phyloP scores from a whole-genome alignment of 2,113 vertebrate species.

The Electrona antarctica region DNA sequence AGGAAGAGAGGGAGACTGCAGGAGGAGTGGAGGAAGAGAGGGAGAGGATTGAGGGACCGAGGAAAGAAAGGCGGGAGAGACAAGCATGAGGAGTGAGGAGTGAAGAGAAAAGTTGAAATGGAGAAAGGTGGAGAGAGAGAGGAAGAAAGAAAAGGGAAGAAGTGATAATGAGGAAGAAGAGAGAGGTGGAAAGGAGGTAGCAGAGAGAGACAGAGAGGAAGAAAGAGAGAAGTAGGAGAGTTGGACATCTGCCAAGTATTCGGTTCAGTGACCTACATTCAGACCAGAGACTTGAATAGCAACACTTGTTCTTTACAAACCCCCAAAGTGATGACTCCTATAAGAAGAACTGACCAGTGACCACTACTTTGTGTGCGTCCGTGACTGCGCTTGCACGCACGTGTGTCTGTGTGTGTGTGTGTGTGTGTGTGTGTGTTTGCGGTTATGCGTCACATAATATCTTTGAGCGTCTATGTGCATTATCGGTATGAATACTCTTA shows the following conservation, averaged over 20 bases:
- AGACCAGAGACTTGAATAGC: constrained; percentile 49
- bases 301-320: constrained; percentile 54
- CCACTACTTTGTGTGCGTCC: background rate
- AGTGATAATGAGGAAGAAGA: background rate
- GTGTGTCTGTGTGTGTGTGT: constrained; percentile 10
- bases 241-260: constrained; percentile 52
- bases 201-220: background rate
- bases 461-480: background rate
- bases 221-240: constrained; percentile 15
- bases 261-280: constrained; percentile 70
- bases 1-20: background rate
- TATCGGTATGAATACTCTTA: background rate
- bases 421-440: constrained; percentile 13
- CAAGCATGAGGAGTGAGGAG: background rate
- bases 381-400: too few species aligned
- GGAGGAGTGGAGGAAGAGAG: background rate
- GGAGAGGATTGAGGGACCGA: background rate
- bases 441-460: background rate
- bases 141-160: background rate
- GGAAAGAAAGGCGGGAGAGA: background rate
- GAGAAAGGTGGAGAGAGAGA: background rate
- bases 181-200: background rate
- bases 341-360: constrained; percentile 32
- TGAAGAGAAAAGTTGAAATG: background rate
- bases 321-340: constrained; percentile 21